phyloP scores from a whole-genome alignment of 2,797 vertebrate genomes.

The Anas capensis region DNA sequence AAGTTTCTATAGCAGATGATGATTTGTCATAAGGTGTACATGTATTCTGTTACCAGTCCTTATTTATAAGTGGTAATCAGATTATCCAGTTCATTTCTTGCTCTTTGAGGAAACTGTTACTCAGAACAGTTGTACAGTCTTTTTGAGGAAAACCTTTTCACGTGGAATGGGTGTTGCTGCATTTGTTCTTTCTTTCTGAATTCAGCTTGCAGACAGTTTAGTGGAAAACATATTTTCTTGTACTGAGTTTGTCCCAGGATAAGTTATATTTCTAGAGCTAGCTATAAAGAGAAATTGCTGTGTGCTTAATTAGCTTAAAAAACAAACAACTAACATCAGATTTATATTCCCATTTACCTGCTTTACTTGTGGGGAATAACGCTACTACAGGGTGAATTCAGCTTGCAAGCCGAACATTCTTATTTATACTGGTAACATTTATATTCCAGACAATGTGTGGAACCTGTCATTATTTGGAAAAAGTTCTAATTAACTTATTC shows the following conservation, averaged over 20 bases:
- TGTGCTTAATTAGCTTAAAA: not conserved
- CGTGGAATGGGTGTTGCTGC: not conserved
- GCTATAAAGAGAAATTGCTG: not conserved
- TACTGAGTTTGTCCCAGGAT: not conserved
- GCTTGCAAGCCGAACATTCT: not conserved
- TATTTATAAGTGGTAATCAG: not conserved
- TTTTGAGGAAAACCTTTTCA: not conserved
- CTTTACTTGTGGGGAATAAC: not conserved
- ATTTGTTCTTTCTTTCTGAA: not conserved
- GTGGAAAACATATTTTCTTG: too few species aligned
- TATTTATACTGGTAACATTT: not conserved
- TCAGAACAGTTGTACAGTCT: not conserved
- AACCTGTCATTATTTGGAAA: conserved; percentile 1
- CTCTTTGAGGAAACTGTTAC: not conserved
- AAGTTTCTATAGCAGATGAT: not conserved
- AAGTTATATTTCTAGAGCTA: not conserved
- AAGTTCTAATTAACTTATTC: conserved; percentile 29
- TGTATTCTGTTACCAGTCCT: not conserved
- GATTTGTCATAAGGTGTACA: not conserved
- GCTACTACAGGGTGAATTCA: not conserved
- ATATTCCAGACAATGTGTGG: not conserved
- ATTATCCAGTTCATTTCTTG: not conserved
- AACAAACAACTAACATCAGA: not conserved
- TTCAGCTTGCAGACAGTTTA: not conserved
- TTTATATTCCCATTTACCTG: not conserved